A percentile compares a stretch with the other conserved stretches of the same genome.
Evolutionary conservation across 2,113 vertebrate genomes (phyloP).

Genomic region (Mesoclemmys tuberculata): DNA sequence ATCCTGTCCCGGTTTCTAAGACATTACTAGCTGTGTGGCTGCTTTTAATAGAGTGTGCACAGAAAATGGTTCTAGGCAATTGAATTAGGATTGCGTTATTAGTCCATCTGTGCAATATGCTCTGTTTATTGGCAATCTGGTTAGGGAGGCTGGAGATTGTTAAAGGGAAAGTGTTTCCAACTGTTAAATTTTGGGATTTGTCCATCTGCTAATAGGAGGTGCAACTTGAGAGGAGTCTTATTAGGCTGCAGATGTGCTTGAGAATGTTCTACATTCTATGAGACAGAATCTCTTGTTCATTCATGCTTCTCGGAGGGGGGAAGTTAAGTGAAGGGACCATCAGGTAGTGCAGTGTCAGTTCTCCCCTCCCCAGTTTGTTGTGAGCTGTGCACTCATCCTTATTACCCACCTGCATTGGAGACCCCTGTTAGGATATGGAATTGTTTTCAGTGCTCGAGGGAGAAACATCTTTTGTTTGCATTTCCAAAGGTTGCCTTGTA

Average conservation of each 20-base stretch:
- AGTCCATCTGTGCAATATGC: slow-evolving; percentile 76
- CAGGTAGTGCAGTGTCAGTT: background rate
- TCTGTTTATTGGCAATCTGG: slow-evolving; percentile 74
- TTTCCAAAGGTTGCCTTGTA: background rate
- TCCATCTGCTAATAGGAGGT: slow-evolving; percentile 19
- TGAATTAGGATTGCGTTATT: slow-evolving; percentile 73
- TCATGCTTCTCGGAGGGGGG: background rate
- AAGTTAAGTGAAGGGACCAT: background rate
- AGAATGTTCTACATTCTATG: background rate
- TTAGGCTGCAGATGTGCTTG: background rate
- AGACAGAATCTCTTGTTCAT: background rate
- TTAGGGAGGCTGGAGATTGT: slow-evolving; percentile 67
- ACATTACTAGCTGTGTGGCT: slow-evolving; percentile 62
- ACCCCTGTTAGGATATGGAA: background rate
- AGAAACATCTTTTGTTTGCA: background rate
- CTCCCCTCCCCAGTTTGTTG: background rate
- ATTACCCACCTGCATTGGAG: accelerated
- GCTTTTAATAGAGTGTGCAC: slow-evolving; percentile 73
- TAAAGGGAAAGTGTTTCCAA: slow-evolving; percentile 66
- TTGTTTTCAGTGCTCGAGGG: background rate
- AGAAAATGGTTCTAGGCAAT: slow-evolving; percentile 76
- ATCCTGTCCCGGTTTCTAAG: slow-evolving; percentile 58
- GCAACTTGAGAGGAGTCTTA: background rate
- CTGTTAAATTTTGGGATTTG: slow-evolving; percentile 46
- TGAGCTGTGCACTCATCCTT: accelerated